Conservation (phyloP, 2,113 vertebrate genomes). For the Nestor notabilis region DNA sequence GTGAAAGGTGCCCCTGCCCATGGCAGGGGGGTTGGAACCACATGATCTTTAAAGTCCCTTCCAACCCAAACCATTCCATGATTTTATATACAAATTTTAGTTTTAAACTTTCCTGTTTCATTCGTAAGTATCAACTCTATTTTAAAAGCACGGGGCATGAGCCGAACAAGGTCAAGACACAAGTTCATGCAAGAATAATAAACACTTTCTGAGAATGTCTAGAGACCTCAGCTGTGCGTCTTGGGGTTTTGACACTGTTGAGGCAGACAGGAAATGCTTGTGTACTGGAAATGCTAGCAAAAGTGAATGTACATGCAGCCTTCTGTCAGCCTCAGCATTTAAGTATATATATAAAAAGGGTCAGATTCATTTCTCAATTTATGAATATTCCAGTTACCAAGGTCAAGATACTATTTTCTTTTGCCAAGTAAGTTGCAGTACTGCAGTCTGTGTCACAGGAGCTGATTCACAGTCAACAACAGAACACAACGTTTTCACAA, state of each 20-base stretch:
- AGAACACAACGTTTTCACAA: slow-evolving; percentile 4
- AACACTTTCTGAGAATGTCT: background rate
- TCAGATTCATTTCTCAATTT: background rate
- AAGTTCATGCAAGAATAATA: background rate
- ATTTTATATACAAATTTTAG: background rate
- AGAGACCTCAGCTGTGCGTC: background rate
- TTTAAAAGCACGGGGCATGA: background rate
- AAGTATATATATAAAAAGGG: background rate
- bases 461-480: background rate
- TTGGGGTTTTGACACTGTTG: background rate
- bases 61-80: background rate
- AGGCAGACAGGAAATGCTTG: background rate
- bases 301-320: background rate
- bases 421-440: background rate
- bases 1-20: background rate
- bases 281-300: background rate
- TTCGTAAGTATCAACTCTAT: background rate
- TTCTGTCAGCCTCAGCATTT: background rate
- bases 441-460: background rate
- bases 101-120: background rate
- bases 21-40: background rate
- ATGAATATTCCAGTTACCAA: background rate
- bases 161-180: background rate
- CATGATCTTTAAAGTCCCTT: background rate
- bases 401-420: background rate